These are phyloP conservation scores for Melieria picta DNA, from an alignment of 2,888 invertebrate genomes.

Conservation along the genomic window DNA sequence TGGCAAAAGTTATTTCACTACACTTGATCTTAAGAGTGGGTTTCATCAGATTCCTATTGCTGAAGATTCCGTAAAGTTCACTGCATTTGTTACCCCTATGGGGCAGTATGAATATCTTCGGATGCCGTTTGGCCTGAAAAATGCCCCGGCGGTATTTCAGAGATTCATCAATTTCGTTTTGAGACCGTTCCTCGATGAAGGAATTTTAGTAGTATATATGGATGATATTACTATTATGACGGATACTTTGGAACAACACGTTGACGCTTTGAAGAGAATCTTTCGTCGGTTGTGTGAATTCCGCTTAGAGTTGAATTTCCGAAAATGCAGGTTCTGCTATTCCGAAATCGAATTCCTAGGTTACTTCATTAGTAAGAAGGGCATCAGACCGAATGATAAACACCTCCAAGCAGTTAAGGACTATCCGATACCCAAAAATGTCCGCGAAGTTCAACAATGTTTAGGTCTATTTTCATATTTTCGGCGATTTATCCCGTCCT, in stretches of 20 bases:
- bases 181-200: neutral
- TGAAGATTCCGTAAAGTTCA: neutral
- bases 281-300: neutral
- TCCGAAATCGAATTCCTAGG: neutral
- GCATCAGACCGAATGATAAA: neutral
- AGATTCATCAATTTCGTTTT: neutral
- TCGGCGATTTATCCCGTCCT: conserved; percentile 14
- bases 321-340: conserved; percentile 2
- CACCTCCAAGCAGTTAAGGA: neutral
- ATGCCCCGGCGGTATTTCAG: conserved; percentile 6
- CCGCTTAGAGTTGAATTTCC: neutral
- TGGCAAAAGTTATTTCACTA: conserved; percentile 5
- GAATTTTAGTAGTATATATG: conserved; percentile 2
- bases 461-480: conserved; percentile 14
- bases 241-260: neutral
- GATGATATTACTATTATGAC: conserved; percentile 9
- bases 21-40: conserved; percentile 9
- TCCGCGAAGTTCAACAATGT: neutral
- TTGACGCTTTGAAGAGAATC: neutral
- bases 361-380: neutral
- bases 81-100: neutral
- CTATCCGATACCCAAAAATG: neutral
- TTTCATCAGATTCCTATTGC: conserved; percentile 13
- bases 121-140: conserved; percentile 15
- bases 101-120: neutral